Base-by-base conservation (phyloP, 2,797 vertebrate species). In the Choloepus didactylus region DNA sequence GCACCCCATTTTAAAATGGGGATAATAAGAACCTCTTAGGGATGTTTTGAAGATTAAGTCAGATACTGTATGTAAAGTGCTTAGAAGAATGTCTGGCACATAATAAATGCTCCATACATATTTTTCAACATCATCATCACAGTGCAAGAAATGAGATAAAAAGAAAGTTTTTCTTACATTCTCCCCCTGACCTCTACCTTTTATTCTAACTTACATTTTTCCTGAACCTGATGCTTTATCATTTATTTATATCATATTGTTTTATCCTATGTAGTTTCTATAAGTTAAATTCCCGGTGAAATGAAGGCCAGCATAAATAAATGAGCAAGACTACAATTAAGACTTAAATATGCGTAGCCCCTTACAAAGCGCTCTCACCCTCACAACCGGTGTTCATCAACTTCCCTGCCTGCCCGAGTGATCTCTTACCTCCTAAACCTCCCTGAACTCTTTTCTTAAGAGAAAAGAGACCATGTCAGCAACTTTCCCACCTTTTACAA, bases 111-210 rank as follows among this genome's bases (percentile, higher is more conserved):
- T 10, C 23, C 16, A 11, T 9, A 4, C 3, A 1, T 9, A 2
- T 27, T 5, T 35, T 10, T 16, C 60, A 46, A 44, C 72, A 2
- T 21, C 25, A 29, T 49, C 25, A 0, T 5, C 23, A 3, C 1
- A 0, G 9, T 8, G 27, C 16, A 0, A 31, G 6, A 14, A 64
- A 10, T n/a, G 18, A 16, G 8, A 9, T 9, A 27, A 23, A 27
- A 15, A 18, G 5, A 16, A 19, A 16, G 21, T 1, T 1, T 3
- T 27, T 38, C 11, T 41, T 0, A 3, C 1, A 1, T 0, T 18
- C 29, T 3, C 38, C 25, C 54, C 23, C 85, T 7, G n/a, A 10
- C 35, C 59, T 62, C 73, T 25, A 0, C 51, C 29, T 73, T 56
- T 38, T 51, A 51, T 76, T 60, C 49, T 54, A 38, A 44, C 46